Percentiles rank a stretch among this genome's conserved stretches.
phyloP scores from a whole-genome alignment of 1,140 invertebrate genomes.

The Rhyacophila brunnea region DNA sequence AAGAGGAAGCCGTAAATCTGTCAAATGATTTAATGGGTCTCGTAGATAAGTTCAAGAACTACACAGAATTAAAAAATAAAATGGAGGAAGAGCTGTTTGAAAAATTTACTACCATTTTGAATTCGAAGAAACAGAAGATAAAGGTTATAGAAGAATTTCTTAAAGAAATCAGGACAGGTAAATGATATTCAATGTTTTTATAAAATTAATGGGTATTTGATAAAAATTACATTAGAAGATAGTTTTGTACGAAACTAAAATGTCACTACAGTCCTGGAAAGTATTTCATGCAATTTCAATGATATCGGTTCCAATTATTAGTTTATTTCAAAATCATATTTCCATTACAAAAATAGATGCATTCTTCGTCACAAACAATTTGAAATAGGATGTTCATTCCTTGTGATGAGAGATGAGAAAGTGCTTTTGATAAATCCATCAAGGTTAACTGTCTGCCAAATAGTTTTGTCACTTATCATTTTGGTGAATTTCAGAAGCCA shows the following conservation, averaged over 20 bases:
- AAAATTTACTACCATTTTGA: constrained; percentile 24
- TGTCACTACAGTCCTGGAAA: background rate
- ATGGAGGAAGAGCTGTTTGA: constrained; percentile 28
- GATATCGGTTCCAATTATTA: too few relatives aligned
- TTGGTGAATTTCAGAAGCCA: too few relatives aligned
- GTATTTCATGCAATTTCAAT: too few relatives aligned
- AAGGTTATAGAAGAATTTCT: constrained; percentile 20
- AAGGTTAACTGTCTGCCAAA: too few relatives aligned
- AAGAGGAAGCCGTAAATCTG: constrained; percentile 15
- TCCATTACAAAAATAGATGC: too few relatives aligned
- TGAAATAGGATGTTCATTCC: too few relatives aligned
- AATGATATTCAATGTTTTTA: background rate
- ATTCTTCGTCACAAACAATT: too few relatives aligned
- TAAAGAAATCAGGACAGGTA: constrained; percentile 2
- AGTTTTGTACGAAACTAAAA: constrained; percentile 8
- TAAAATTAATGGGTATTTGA: background rate
- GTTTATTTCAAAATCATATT: too few relatives aligned
- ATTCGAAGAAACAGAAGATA: constrained; percentile 22
- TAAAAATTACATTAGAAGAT: background rate
- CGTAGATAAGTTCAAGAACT: constrained; percentile 10
- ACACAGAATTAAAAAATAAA: constrained; percentile 11
- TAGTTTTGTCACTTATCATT: too few relatives aligned
- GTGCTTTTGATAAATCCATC: too few relatives aligned
- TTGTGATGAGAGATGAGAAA: too few relatives aligned
- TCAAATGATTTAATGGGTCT: constrained; percentile 1